phyloP scores from a whole-genome alignment of 2,888 invertebrate species.

The Nebria brevicollis region DNA sequence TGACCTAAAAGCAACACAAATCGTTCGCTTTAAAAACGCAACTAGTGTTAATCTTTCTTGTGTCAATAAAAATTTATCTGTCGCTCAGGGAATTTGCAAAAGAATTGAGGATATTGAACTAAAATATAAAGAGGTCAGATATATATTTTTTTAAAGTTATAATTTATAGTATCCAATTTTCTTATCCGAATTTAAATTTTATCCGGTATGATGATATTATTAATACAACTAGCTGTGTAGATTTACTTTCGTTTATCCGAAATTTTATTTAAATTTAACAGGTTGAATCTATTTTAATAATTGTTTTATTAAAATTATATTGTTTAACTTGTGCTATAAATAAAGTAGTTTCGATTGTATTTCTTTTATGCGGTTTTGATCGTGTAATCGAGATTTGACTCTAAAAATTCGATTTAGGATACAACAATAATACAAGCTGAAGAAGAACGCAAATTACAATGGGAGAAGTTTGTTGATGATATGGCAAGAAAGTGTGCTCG shows the following conservation, averaged over 20 bases:
- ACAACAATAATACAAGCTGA: slow-evolving; percentile 64
- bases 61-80: slow-evolving; percentile 72
- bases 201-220: slow-evolving; percentile 17
- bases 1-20: slow-evolving; percentile 79
- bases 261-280: too few relatives aligned
- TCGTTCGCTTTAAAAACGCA: slow-evolving; percentile 73
- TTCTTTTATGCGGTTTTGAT: slow-evolving; percentile 8
- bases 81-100: slow-evolving; percentile 72
- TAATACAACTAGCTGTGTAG: too few relatives aligned
- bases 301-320: too few relatives aligned
- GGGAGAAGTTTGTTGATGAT: slow-evolving; percentile 81
- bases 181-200: not conserved
- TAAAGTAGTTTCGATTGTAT: not conserved
- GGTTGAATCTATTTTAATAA: too few relatives aligned
- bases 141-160: not conserved
- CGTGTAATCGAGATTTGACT: slow-evolving; percentile 16
- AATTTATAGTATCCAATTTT: slow-evolving; percentile 31
- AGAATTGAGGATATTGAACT: slow-evolving; percentile 71
- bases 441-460: slow-evolving; percentile 69
- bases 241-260: not conserved
- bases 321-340: not conserved
- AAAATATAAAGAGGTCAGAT: slow-evolving; percentile 66
- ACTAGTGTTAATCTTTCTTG: slow-evolving; percentile 71
- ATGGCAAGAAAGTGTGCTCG: slow-evolving; percentile 79
- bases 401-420: slow-evolving; percentile 56